A percentile compares a stretch with the other conserved stretches of the same genome.
These are phyloP conservation scores for Manis crassicaudata DNA, from an alignment of 2,797 vertebrate genomes.

Conservation along the genomic window DNA sequence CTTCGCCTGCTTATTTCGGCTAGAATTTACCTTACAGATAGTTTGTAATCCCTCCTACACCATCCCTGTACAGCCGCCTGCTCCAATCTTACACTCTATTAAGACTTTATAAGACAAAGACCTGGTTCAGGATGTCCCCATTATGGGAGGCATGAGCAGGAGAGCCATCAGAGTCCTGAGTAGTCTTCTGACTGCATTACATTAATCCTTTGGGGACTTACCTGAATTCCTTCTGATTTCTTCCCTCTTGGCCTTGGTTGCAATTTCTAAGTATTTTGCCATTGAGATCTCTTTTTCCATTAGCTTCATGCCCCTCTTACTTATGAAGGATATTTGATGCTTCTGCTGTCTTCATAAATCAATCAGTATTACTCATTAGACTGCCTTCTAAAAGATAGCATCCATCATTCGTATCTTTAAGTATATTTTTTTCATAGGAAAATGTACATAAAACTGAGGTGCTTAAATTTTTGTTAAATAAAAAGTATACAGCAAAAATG, in stretches of 20 bases:
- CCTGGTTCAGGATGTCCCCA: background rate
- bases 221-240: background rate
- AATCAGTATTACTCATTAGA: background rate
- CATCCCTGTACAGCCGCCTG: background rate
- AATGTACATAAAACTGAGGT: background rate
- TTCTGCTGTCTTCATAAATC: background rate
- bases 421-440: background rate
- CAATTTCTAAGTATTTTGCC: constrained; percentile 3
- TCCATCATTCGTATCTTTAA: background rate
- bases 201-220: background rate
- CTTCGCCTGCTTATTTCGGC: no score
- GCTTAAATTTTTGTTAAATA: background rate
- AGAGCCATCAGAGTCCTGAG: background rate
- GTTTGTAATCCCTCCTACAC: background rate
- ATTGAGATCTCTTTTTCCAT: background rate
- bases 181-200: background rate
- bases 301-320: background rate
- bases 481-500: constrained; percentile 6
- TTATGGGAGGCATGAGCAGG: background rate
- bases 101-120: background rate
- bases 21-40: no score
- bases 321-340: background rate
- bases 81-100: background rate
- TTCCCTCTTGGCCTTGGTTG: background rate
- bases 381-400: background rate